These are phyloP conservation scores for Nasonia oneida DNA, from an alignment of 2,888 invertebrate genomes.

Conservation along the genomic window DNA sequence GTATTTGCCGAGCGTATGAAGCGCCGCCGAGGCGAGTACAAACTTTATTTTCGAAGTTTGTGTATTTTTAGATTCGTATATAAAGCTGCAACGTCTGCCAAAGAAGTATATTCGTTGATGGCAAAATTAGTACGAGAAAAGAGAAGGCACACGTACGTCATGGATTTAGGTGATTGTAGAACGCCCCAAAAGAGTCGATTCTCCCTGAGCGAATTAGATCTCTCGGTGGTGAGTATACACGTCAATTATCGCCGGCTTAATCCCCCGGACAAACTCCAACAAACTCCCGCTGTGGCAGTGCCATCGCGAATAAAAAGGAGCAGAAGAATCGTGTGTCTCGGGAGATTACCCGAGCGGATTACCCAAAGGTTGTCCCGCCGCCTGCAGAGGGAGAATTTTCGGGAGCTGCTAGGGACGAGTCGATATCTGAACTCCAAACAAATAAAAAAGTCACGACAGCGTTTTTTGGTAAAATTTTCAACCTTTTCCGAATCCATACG, in stretches of 20 bases:
- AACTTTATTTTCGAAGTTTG: neutral
- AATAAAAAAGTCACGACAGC: neutral
- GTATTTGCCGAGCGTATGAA: neutral
- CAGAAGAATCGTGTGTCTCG: constrained; percentile 36
- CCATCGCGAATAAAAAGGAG: neutral
- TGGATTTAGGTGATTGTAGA: neutral
- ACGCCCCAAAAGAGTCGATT: neutral
- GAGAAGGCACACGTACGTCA: neutral
- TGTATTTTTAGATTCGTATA: no score
- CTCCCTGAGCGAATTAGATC: neutral
- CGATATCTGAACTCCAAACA: neutral
- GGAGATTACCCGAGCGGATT: constrained; percentile 33
- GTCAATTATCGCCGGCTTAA: constrained; percentile 43
- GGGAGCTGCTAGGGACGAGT: constrained; percentile 15
- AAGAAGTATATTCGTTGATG: no score
- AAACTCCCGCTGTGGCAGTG: neutral
- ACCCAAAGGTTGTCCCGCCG: constrained; percentile 28
- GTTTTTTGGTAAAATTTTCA: no score
- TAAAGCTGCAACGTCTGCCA: no score
- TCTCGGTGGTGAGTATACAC: constrained; percentile 12
- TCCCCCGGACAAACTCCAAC: constrained; percentile 33
- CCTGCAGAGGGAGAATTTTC: constrained; percentile 14
- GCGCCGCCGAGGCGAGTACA: neutral
- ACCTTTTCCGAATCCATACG: neutral
- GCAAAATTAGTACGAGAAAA: neutral